These are phyloP conservation scores for Lithosia quadra DNA, from an alignment of 2,888 invertebrate genomes.

Conservation along the genomic window DNA sequence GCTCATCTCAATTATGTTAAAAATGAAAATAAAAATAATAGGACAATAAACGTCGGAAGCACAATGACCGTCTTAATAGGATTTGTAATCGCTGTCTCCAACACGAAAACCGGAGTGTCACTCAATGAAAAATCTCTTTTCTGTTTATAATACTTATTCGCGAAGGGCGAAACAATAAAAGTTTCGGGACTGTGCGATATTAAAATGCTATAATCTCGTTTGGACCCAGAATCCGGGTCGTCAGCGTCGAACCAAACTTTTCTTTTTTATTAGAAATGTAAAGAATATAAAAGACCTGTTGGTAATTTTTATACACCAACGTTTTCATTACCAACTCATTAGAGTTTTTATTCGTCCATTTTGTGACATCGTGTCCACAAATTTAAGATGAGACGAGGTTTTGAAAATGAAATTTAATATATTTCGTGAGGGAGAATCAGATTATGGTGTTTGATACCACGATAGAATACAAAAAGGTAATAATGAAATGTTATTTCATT, in stretches of 20 bases:
- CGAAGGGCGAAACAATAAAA: constrained; percentile 80
- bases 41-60: constrained; percentile 63
- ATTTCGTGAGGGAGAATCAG: constrained; percentile 61
- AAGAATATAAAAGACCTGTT: constrained; percentile 70
- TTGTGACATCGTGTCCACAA: constrained; percentile 53
- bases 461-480: constrained; percentile 30
- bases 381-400: constrained; percentile 54
- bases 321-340: constrained; percentile 78
- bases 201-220: constrained; percentile 82
- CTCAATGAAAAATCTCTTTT: constrained; percentile 76
- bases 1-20: constrained; percentile 78
- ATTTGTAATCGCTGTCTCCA: constrained; percentile 72
- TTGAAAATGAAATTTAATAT: constrained; percentile 69
- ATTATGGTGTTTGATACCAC: constrained; percentile 41
- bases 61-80: constrained; percentile 74
- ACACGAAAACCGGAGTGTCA: constrained; percentile 71
- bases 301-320: constrained; percentile 71
- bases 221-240: constrained; percentile 66
- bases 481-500: constrained; percentile 56
- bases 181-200: constrained; percentile 77
- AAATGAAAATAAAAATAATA: constrained; percentile 73
- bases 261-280: constrained; percentile 77
- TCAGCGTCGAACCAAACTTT: constrained; percentile 64
- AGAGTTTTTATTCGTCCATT: constrained; percentile 66
- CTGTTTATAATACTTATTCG: constrained; percentile 73